Conservation (phyloP, 2,888 invertebrate species). For the Crepidodera aurea region DNA sequence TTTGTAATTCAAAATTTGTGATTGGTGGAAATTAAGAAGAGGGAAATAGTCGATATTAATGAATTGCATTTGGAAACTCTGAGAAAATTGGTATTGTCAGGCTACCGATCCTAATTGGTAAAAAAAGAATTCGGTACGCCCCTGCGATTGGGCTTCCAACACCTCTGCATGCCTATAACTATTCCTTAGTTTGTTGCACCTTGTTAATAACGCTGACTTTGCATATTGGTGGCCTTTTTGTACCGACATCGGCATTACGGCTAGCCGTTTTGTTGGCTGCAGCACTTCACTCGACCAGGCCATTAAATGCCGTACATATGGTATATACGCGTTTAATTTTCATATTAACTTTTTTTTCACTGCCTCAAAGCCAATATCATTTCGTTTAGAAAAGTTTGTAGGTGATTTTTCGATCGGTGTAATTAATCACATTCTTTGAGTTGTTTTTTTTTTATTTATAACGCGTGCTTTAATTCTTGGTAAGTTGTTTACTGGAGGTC, state of each 20-base stretch:
- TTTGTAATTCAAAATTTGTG: too few species aligned
- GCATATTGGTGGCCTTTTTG: slow-evolving; percentile 58
- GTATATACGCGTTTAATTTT: slow-evolving; percentile 57
- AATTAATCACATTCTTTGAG: slow-evolving; percentile 47
- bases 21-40: too few species aligned
- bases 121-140: too few species aligned
- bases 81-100: too few species aligned
- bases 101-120: too few species aligned
- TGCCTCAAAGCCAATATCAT: slow-evolving; percentile 47
- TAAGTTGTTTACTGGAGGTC: too few species aligned
- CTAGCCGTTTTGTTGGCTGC: slow-evolving; percentile 22
- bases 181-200: slow-evolving; percentile 58
- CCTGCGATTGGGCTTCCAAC: slow-evolving; percentile 30
- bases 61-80: too few species aligned
- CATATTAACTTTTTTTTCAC: slow-evolving; percentile 49
- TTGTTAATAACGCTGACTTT: slow-evolving; percentile 62
- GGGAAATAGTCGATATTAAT: too few species aligned
- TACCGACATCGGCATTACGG: slow-evolving; percentile 46
- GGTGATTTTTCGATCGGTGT: slow-evolving; percentile 49
- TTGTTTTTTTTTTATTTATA: not conserved
- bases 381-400: slow-evolving; percentile 43
- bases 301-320: slow-evolving; percentile 57
- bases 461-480: not conserved
- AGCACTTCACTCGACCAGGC: slow-evolving; percentile 52
- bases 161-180: slow-evolving; percentile 45